Evolutionary conservation across 2,888 invertebrate genomes (phyloP), one percentile per base, ranked within the genome.

Genomic region (Cosmia trapezina): DNA sequence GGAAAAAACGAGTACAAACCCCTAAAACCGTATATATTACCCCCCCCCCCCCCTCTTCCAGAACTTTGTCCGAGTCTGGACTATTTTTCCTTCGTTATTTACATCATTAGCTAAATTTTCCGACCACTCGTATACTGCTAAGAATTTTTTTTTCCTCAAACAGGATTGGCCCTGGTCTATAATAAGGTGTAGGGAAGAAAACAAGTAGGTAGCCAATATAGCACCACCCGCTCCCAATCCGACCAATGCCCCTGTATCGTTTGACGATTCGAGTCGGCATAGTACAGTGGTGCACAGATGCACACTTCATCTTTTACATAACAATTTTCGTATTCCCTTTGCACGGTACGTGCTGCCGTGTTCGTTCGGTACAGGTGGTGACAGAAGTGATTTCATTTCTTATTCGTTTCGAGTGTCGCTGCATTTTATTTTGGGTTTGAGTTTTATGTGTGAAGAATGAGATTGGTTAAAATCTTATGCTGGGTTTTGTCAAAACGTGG

Each of bases 241-340:
- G n/a, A 56, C 77, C 71, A 14, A 28, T 49, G 17, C 69, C 37
- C 12, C 59, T 49, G 59, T 72, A 65, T 76, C 73, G 57, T 82
- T 76, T 82, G 71, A 80, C 73, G 66, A 67, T 65, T 60, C 63
- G 61, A 72, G 57, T 61, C 53, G 43, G 56, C 68, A 19, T 49
- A 68, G 79, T 82, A 83, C 83, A 81, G 76, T 78, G 73, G 80
- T 56, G 73, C 59, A 75, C 85, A 85, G 76, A 84, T 84, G 80
- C 75, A 83, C 70, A 75, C 75, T 77, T 80, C 83, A 83, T 83
- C 80, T 83, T 80, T 79, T 79, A 73, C 72, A 78, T 83, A 81
- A 76, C 79, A 81, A 83, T 83, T 83, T 83, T 83, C 81, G 68
- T 83, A 78, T 83, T 83, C 83, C 78, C 83, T 83, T 78, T 83